These are phyloP conservation scores for Drosophila siamana DNA, from an alignment of 2,888 invertebrate genomes.

Conservation along the genomic window DNA sequence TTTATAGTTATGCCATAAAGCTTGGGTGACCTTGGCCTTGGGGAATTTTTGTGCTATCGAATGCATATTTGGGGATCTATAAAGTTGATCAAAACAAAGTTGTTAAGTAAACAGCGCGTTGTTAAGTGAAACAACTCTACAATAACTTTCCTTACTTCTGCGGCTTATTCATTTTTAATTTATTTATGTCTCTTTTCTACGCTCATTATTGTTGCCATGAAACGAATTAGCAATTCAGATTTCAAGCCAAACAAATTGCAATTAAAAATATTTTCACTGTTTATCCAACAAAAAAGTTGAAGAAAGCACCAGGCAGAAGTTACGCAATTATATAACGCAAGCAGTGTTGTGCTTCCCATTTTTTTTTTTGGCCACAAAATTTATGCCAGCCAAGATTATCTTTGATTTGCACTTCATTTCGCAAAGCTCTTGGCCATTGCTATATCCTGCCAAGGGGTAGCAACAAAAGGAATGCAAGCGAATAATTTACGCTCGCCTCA, in stretches of 20 bases:
- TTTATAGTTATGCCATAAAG: constrained; percentile 36
- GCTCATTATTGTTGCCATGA: constrained; percentile 29
- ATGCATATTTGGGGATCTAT: constrained; percentile 7
- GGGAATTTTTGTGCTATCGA: constrained; percentile 1
- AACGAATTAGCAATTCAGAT: constrained; percentile 54
- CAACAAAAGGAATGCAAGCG: background rate
- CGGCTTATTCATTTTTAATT: background rate
- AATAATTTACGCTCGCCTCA: background rate
- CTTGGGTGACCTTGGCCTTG: constrained; percentile 30
- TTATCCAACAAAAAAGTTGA: constrained; percentile 21
- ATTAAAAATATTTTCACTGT: constrained; percentile 41
- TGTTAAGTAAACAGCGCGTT: constrained; percentile 3
- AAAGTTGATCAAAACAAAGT: constrained; percentile 22
- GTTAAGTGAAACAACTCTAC: background rate
- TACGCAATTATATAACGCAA: constrained; percentile 21
- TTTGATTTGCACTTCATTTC: constrained; percentile 41
- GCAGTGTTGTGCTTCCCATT: background rate
- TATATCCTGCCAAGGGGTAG: background rate
- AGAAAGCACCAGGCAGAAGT: constrained; percentile 6
- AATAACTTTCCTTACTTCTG: background rate
- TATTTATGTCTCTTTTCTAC: background rate
- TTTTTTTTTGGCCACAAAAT: constrained; percentile 20
- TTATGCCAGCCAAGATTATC: constrained; percentile 26
- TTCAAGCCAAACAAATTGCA: constrained; percentile 46
- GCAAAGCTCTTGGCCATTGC: constrained; percentile 1